Base-by-base conservation (phyloP, 2,888 invertebrate species). In the Selenia dentaria region DNA sequence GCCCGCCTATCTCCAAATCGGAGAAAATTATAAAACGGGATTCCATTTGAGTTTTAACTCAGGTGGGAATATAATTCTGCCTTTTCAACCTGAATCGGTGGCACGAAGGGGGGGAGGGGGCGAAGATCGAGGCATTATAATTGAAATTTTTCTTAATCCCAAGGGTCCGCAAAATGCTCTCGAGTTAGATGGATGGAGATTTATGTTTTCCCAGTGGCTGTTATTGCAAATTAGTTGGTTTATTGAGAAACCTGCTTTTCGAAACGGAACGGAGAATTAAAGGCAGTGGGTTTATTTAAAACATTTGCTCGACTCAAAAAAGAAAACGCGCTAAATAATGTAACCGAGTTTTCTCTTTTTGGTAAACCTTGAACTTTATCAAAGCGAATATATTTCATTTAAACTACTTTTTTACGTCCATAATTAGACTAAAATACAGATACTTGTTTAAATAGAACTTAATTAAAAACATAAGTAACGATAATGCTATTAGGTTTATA, bases 121-220 rank as follows among this genome's bases (percentile, higher is more conserved):
- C 59, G 60, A 51, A 63, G 22, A 8, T 6, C 16, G 16, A 8
- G 22, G 22, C 62, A 65, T 48, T 6, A 72, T 79, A 79, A 81
- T 80, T 82, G 80, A 80, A 76, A 73, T 75, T 79, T 77, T 78
- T 74, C 74, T 74, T 74, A 74, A 79, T 79, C 74, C 74, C 67
- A 57, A 42, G 58, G 61, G 59, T 59, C 62, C 54, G 42, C 56
- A 60, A 61, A 65, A 62, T 51, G 51, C 55, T 54, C 39, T 31
- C 37, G 48, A 58, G 54, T 59, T 54, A 47, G 60, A 59, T 59
- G 55, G 57, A 59, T 62, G 45, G 51, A 62, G 60, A 65, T 67
- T 60, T 59, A 65, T 65, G 60, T 46, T 57, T 54, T 54, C 47
- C 37, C 37, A 26, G 50, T 29, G 58, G 57, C 49, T 56, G 58